Percentiles rank a stretch among this genome's conserved stretches.
Evolutionary conservation across 1,140 invertebrate genomes (phyloP).

Genomic region (Diuraphis noxia): DNA sequence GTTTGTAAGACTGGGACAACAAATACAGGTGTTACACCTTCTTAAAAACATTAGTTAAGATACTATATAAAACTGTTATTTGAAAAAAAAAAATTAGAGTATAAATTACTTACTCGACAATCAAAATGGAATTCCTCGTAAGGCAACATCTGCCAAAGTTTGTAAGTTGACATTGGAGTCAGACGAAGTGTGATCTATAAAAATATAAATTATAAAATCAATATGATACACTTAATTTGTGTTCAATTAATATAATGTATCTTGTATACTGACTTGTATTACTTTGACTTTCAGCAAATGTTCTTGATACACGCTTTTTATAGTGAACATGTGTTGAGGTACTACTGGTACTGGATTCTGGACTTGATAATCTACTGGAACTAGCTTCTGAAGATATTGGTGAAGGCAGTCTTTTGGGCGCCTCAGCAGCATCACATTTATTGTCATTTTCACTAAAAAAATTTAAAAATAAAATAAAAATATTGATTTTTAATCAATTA

Average conservation of each 20-base stretch:
- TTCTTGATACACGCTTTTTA: constrained; percentile 48
- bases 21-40: too few species aligned
- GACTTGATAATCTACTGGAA: constrained; percentile 49
- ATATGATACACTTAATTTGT: background rate
- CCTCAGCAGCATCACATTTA: background rate
- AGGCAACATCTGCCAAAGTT: constrained; percentile 47
- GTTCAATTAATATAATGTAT: background rate
- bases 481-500: background rate
- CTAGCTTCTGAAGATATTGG: constrained; percentile 35
- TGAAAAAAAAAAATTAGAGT: background rate
- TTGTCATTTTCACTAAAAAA: constrained; percentile 33
- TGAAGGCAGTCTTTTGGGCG: constrained; percentile 33
- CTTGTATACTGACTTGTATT: constrained; percentile 7
- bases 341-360: constrained; percentile 38
- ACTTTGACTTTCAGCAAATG: constrained; percentile 47
- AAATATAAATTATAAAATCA: background rate
- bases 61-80: too few species aligned
- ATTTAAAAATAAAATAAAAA: constrained; percentile 10
- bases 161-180: constrained; percentile 39
- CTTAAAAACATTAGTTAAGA: too few species aligned
- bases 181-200: background rate
- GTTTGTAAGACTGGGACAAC: too few species aligned
- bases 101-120: background rate
- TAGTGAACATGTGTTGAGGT: constrained; percentile 35
- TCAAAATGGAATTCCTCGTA: constrained; percentile 34